These are phyloP conservation scores for Octonoba sinensis DNA, from an alignment of 2,888 invertebrate genomes.

Conservation along the genomic window DNA sequence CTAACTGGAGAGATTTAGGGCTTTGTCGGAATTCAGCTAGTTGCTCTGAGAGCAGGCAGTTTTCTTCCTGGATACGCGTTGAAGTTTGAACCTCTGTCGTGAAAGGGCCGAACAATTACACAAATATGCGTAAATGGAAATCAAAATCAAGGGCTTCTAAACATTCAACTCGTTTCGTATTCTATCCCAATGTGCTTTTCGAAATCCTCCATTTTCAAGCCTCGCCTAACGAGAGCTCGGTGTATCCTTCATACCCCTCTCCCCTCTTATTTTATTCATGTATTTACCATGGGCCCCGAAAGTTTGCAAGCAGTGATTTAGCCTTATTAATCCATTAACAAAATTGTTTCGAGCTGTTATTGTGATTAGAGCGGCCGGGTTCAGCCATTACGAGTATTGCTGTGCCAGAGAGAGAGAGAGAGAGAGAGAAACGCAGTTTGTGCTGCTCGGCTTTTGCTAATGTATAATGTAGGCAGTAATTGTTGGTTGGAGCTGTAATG, in stretches of 20 bases:
- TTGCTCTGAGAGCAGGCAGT: too few species aligned
- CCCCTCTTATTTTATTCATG: slow-evolving; percentile 55
- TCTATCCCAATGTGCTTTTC: too few species aligned
- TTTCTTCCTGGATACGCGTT: too few species aligned
- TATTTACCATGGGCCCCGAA: slow-evolving; percentile 51
- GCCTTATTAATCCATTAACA: slow-evolving; percentile 64
- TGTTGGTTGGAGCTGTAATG: slow-evolving; percentile 37
- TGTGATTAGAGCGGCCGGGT: slow-evolving; percentile 50
- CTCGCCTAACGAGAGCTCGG: too few species aligned
- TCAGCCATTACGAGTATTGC: slow-evolving; percentile 51
- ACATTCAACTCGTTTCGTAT: too few species aligned
- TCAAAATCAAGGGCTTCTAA: too few species aligned
- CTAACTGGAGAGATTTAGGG: too few species aligned
- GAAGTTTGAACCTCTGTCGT: too few species aligned
- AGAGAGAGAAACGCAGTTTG: neutral
- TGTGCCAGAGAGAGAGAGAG: slow-evolving; percentile 3
- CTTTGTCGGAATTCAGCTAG: too few species aligned
- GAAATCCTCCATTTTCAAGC: too few species aligned
- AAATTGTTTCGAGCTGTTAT: slow-evolving; percentile 63
- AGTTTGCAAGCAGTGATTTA: slow-evolving; percentile 56
- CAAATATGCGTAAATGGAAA: too few species aligned
- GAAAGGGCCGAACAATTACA: too few species aligned
- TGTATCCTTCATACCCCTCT: neutral
- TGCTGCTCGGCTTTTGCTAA: slow-evolving; percentile 28
- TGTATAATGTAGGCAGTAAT: slow-evolving; percentile 60